Percentiles rank a stretch among this genome's conserved stretches.
Evolutionary conservation across 2,797 vertebrate genomes (phyloP).

Genomic region (Neopelma chrysocephalum): DNA sequence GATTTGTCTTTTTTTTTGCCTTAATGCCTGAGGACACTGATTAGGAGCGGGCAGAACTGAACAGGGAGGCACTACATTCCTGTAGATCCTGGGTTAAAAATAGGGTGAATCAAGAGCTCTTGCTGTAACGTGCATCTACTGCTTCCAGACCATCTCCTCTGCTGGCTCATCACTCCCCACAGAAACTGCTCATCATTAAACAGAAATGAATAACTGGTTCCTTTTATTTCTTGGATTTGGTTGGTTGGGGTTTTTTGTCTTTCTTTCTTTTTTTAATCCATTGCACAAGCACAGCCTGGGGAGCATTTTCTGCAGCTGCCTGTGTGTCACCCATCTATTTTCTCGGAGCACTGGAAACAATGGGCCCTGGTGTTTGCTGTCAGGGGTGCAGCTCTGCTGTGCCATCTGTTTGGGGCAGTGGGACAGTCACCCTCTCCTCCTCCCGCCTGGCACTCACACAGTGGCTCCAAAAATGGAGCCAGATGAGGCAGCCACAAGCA

Average conservation of each 20-base stretch:
- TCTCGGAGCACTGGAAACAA: not conserved
- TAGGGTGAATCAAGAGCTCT: not conserved
- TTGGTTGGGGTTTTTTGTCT: no score
- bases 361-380: not conserved
- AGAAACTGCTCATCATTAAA: not conserved
- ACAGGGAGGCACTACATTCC: not conserved
- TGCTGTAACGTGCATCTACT: not conserved
- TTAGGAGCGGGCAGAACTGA: not conserved
- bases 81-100: not conserved
- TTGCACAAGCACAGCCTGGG: not conserved
- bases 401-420: not conserved
- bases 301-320: conserved; percentile 15
- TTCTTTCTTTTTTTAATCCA: not conserved
- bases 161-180: not conserved
- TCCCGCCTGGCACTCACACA: not conserved
- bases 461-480: not conserved
- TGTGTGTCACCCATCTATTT: not conserved
- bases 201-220: not conserved
- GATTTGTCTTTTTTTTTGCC: not conserved
- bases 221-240: no score
- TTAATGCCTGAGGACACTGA: not conserved
- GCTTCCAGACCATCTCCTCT: not conserved
- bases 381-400: not conserved
- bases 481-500: not conserved
- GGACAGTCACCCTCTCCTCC: not conserved